Conservation (phyloP, 1,140 invertebrate species). For the Ectropis grisescens region DNA sequence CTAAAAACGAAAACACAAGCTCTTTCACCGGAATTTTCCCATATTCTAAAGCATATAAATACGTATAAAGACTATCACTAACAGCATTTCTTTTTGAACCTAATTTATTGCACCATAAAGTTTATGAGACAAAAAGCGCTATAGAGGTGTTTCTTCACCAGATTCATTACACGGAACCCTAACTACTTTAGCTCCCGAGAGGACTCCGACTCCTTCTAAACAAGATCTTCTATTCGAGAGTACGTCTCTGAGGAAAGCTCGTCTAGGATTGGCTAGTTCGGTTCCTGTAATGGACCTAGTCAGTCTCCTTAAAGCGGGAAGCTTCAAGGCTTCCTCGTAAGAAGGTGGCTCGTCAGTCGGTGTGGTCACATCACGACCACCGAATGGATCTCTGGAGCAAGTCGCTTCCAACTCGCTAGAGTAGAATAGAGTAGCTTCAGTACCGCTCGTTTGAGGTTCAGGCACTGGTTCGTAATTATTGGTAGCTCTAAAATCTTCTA, state of each 20-base stretch:
- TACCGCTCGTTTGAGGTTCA: slow-evolving; percentile 32
- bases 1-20: too few species aligned
- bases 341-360: slow-evolving; percentile 63
- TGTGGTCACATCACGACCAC: slow-evolving; percentile 67
- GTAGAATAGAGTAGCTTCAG: slow-evolving; percentile 72
- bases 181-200: slow-evolving; percentile 48
- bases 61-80: slow-evolving; percentile 20
- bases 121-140: slow-evolving; percentile 31
- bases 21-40: slow-evolving; percentile 20
- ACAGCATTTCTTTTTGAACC: slow-evolving; percentile 9
- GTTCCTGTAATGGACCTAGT: slow-evolving; percentile 68
- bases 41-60: slow-evolving; percentile 31
- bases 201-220: slow-evolving; percentile 58
- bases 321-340: slow-evolving; percentile 68
- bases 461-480: slow-evolving; percentile 47
- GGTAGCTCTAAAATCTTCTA: slow-evolving; percentile 43
- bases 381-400: slow-evolving; percentile 73
- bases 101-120: slow-evolving; percentile 51
- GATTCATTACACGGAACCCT: slow-evolving; percentile 45
- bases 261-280: slow-evolving; percentile 46
- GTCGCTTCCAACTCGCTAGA: slow-evolving; percentile 74
- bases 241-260: slow-evolving; percentile 61
- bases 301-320: slow-evolving; percentile 66
- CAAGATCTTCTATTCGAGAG: slow-evolving; percentile 65
- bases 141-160: slow-evolving; percentile 57